phyloP scores from a whole-genome alignment of 2,888 invertebrate species.

The Leptopilina syphax region DNA sequence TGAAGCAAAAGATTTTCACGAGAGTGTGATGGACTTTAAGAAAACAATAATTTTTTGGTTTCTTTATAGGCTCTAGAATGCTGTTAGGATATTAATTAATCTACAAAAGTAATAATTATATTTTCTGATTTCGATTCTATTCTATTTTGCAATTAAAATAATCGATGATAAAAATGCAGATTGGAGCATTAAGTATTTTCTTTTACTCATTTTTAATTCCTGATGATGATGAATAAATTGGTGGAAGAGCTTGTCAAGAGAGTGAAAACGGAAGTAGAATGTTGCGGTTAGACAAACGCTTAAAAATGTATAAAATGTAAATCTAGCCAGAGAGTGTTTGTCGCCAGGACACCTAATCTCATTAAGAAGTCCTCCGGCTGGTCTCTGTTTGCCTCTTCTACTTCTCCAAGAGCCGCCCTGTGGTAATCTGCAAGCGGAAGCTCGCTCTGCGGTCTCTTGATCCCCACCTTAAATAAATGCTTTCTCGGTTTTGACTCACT shows the following conservation, averaged over 20 bases:
- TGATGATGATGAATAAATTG: constrained; percentile 15
- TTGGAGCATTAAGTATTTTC: too few relatives aligned
- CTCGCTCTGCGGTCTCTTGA: constrained; percentile 69
- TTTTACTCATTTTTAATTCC: neutral
- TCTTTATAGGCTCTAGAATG: too few relatives aligned
- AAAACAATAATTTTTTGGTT: too few relatives aligned
- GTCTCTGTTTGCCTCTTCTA: constrained; percentile 58
- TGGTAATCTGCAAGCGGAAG: constrained; percentile 72
- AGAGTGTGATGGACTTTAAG: too few relatives aligned
- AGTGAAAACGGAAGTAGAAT: constrained; percentile 30
- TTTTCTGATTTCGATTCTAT: too few relatives aligned
- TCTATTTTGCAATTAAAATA: too few relatives aligned
- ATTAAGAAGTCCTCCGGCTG: constrained; percentile 75
- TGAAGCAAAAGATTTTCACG: too few relatives aligned
- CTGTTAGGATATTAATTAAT: too few relatives aligned
- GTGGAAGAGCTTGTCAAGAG: constrained; percentile 1
- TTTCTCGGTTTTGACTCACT: constrained; percentile 65
- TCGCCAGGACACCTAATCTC: constrained; percentile 74
- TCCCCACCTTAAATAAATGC: constrained; percentile 74
- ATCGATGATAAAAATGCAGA: too few relatives aligned
- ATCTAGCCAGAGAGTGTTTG: constrained; percentile 74
- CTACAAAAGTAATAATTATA: too few relatives aligned
- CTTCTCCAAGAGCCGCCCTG: constrained; percentile 60
- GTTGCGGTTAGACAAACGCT: constrained; percentile 63
- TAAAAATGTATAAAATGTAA: constrained; percentile 77